Conservation (phyloP, 2,888 invertebrate genomes). For the Sphaerophoria rueppellii region DNA sequence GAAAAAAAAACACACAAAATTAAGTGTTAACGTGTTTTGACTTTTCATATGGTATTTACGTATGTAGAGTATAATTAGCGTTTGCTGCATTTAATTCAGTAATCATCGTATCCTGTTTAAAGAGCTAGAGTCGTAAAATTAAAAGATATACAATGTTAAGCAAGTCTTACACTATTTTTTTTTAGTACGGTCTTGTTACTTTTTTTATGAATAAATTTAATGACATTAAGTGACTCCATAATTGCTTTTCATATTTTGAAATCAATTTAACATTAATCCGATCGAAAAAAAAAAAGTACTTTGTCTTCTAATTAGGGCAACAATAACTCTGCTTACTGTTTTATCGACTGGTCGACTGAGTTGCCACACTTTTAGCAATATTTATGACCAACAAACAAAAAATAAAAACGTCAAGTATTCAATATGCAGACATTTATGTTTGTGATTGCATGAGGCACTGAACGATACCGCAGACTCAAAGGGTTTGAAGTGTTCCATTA, state of each 20-base stretch:
- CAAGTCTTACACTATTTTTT: slow-evolving; percentile 16
- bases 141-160: slow-evolving; percentile 32
- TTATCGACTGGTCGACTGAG: no score
- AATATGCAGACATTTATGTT: no score
- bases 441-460: no score
- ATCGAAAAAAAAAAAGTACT: neutral
- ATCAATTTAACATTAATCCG: neutral
- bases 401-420: no score
- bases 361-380: no score
- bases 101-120: slow-evolving; percentile 46
- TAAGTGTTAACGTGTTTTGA: neutral
- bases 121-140: slow-evolving; percentile 28
- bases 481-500: no score
- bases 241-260: slow-evolving; percentile 11
- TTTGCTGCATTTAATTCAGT: slow-evolving; percentile 17
- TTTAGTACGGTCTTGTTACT: neutral
- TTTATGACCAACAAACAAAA: no score
- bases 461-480: neutral
- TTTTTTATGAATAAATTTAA: neutral
- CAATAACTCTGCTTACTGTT: neutral
- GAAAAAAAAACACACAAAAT: neutral
- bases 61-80: slow-evolving; percentile 3
- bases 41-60: neutral
- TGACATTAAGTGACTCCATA: slow-evolving; percentile 19
- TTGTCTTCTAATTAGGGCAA: slow-evolving; percentile 1